Conservation (phyloP, 2,888 invertebrate genomes). For the Cataglyphis albicans region DNA sequence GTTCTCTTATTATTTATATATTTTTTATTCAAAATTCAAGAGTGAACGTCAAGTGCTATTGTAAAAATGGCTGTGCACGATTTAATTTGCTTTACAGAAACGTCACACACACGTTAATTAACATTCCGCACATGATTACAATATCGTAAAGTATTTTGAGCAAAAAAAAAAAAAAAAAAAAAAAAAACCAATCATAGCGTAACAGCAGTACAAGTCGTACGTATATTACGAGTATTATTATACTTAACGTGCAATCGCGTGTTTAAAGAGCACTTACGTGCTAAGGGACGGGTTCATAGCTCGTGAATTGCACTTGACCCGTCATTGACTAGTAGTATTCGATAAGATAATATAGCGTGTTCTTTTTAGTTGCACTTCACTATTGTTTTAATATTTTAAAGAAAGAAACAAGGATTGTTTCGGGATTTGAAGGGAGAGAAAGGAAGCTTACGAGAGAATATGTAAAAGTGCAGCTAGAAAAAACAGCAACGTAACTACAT, state of each 20-base stretch:
- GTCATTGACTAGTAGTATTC: slow-evolving; percentile 79
- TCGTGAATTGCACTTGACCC: slow-evolving; percentile 78
- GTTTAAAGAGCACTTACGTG: slow-evolving; percentile 76
- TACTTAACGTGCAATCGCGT: slow-evolving; percentile 71
- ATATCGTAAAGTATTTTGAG: slow-evolving; percentile 72
- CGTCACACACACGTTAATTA: slow-evolving; percentile 72
- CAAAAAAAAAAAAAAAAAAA: slow-evolving; percentile 61
- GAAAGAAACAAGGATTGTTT: background rate
- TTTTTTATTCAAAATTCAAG: slow-evolving; percentile 50
- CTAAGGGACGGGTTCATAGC: slow-evolving; percentile 72
- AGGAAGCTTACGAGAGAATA: background rate
- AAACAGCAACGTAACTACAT: slow-evolving; percentile 48
- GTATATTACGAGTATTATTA: slow-evolving; percentile 59
- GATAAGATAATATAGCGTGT: slow-evolving; percentile 42
- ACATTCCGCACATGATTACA: slow-evolving; percentile 75
- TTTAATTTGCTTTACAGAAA: slow-evolving; percentile 69
- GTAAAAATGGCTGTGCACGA: slow-evolving; percentile 72
- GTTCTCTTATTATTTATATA: background rate
- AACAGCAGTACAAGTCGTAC: slow-evolving; percentile 64
- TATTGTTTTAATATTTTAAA: background rate
- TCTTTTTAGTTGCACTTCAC: slow-evolving; percentile 26
- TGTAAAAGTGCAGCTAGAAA: slow-evolving; percentile 18
- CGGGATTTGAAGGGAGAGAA: background rate
- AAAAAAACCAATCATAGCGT: slow-evolving; percentile 64
- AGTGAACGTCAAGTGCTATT: slow-evolving; percentile 68